Percentiles rank a stretch among this genome's conserved stretches.
Conservation (phyloP, 2,113 vertebrate species). For the Galbula dea region DNA sequence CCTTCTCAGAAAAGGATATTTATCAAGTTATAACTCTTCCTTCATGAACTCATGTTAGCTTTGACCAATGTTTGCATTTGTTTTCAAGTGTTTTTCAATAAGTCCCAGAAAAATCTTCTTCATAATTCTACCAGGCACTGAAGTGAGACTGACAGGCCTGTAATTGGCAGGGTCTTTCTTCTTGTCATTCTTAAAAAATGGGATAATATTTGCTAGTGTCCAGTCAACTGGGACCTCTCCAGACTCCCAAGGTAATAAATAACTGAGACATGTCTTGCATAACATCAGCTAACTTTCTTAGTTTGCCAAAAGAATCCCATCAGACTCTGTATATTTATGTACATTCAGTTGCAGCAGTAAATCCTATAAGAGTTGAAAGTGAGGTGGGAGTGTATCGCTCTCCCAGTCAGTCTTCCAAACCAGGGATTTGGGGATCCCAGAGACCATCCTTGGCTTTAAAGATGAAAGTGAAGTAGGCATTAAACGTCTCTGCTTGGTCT, state of each 20-base stretch:
- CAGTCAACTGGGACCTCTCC: neutral
- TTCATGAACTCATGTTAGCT: neutral
- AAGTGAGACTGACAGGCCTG: neutral
- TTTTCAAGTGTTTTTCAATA: neutral
- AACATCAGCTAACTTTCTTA: neutral
- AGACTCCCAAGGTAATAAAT: neutral
- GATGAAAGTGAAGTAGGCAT: neutral
- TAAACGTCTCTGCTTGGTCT: neutral
- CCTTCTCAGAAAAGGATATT: neutral
- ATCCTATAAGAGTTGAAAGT: neutral
- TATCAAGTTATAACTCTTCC: neutral
- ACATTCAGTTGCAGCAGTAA: neutral
- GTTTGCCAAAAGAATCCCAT: neutral
- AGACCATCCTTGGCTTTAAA: neutral
- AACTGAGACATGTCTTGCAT: neutral
- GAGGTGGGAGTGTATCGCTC: neutral
- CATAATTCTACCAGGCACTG: neutral
- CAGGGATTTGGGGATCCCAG: fast-evolving
- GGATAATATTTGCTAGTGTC: neutral
- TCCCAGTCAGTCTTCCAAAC: neutral
- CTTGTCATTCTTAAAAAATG: neutral
- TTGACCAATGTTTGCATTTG: neutral
- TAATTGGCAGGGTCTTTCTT: neutral
- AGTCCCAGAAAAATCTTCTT: neutral
- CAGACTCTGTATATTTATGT: neutral